These are phyloP conservation scores for Coturnix japonica DNA, from an alignment of 2,113 vertebrate species.

Conservation along the genomic window DNA sequence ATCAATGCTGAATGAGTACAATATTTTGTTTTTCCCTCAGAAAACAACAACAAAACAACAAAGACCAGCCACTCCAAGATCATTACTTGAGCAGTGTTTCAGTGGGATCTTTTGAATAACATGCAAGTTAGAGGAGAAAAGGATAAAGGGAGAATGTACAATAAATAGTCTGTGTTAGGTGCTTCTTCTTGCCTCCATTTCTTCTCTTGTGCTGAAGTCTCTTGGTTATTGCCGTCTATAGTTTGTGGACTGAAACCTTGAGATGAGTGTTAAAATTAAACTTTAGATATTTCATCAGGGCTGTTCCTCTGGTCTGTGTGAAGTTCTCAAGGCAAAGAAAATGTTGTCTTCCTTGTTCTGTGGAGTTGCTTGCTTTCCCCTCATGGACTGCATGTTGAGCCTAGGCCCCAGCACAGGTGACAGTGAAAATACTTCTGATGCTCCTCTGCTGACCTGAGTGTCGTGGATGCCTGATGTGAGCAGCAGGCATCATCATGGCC, in stretches of 20 bases:
- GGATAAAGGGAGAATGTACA: neutral
- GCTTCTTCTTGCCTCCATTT: neutral
- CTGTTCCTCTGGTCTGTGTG: accelerated
- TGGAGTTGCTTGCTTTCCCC: neutral
- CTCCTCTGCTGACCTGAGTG: neutral
- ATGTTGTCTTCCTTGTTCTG: neutral
- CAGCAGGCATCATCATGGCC: neutral
- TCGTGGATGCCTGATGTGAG: neutral
- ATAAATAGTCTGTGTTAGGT: neutral
- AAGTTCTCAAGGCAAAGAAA: neutral
- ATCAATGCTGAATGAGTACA: neutral
- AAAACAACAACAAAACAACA: neutral
- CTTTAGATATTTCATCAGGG: accelerated
- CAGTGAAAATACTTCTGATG: neutral
- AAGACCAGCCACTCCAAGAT: neutral
- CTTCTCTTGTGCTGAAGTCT: neutral
- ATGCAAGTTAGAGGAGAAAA: neutral
- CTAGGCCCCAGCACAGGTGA: neutral
- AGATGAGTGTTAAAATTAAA: neutral
- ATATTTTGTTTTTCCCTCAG: neutral
- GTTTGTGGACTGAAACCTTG: neutral
- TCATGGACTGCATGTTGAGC: neutral
- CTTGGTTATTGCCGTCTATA: neutral
- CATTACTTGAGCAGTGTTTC: neutral
- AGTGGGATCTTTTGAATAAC: neutral